A percentile compares a stretch with the other conserved stretches of the same genome.
Conservation (phyloP, 2,113 vertebrate species). For the Hemichromis elongatus region DNA sequence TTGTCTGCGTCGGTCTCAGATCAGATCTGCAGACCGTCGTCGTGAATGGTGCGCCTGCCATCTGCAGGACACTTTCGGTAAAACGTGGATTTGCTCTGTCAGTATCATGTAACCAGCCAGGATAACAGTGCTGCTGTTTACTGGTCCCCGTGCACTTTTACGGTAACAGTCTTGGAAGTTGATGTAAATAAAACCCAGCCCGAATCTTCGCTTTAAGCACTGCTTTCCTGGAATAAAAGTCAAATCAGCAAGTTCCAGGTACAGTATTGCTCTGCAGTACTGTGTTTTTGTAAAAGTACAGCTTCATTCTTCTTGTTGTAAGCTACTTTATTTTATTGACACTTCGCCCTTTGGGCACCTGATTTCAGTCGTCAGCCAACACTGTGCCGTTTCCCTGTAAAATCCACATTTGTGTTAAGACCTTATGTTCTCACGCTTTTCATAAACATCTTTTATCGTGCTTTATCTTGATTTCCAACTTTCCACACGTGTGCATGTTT, state of each 20-base stretch:
- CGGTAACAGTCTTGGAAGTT: background rate
- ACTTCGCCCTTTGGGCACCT: background rate
- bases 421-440: background rate
- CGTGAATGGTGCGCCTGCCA: conserved; percentile 73
- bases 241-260: background rate
- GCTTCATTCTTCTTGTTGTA: background rate
- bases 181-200: background rate
- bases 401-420: background rate
- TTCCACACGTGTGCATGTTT: background rate
- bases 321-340: background rate
- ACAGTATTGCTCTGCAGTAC: too few relatives aligned
- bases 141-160: background rate
- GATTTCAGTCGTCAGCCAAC: background rate
- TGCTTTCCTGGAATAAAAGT: background rate
- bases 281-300: background rate
- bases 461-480: background rate
- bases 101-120: background rate
- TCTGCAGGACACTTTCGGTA: conserved; percentile 59
- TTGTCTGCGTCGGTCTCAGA: conserved; percentile 57
- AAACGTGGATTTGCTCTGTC: background rate
- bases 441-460: background rate
- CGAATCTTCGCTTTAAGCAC: background rate
- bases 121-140: background rate
- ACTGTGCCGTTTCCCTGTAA: background rate
- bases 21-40: conserved; percentile 27